Evolutionary conservation across 2,888 invertebrate genomes (phyloP), one percentile per base, ranked within the genome.

Genomic region (Phrixothrix hirtus): DNA sequence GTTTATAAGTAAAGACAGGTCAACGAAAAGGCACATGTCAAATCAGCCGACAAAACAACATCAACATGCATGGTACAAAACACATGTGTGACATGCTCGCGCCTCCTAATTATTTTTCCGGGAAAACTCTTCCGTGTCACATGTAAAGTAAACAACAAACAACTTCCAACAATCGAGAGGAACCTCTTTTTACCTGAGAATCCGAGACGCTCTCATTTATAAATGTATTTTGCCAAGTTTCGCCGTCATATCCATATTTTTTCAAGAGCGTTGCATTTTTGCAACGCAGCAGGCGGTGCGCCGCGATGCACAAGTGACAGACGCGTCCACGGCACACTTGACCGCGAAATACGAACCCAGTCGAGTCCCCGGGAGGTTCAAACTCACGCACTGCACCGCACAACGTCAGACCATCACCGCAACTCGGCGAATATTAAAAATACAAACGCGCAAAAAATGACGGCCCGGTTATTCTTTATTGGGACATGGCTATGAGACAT

Each of bases 401-500:
- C 50, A 55, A 65, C 70, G 71, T 71, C 72, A 72, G 70, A 63
- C 61, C 64, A 64, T 69, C 66, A 67, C 74, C 70, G 69, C 70
- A 68, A 65, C 66, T 70, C 67, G 67, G 64, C 68, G 71, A 69
- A 71, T 75, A 75, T 76, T 74, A 74, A 76, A 76, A 75, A 75
- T 75, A 72, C 73, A 74, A 72, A 72, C 73, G 74, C 74, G 73
- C 74, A 75, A 76, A 76, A 75, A 75, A 75, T 73, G 72, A 72
- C 70, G 71, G 69, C 66, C 61, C 63, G 65, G 67, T 74, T 75
- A 76, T 76, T 75, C 76, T 76, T 77, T 76, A 77, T 76, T 76
- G 75, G 75, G 72, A 76, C 75, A 76, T 75, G 70, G 78, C 77
- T 78, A 79, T 81, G 80, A 81, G 81, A 81, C 82, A 81, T 81